phyloP scores from a whole-genome alignment of 2,113 vertebrate species.

The Scolopax mira region DNA sequence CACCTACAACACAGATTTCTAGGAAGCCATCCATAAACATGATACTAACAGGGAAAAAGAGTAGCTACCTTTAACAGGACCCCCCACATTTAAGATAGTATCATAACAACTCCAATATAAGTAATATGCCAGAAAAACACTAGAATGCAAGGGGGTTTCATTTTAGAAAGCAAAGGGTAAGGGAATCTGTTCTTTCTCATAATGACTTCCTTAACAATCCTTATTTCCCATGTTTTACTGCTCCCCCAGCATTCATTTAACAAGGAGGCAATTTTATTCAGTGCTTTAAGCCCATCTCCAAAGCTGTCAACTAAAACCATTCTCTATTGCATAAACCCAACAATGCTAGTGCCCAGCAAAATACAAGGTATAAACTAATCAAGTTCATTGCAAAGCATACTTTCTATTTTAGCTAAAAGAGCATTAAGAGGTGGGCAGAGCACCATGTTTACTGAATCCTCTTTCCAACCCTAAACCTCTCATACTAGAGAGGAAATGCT shows the following conservation, averaged over 20 bases:
- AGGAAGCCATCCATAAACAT: neutral
- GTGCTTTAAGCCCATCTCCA: slow-evolving; percentile 32
- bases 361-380: slow-evolving; percentile 6
- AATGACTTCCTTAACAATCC: slow-evolving; percentile 17
- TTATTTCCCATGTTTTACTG: slow-evolving; percentile 14
- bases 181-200: neutral
- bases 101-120: neutral
- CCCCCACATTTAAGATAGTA: neutral
- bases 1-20: neutral
- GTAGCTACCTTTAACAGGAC: neutral
- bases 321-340: neutral
- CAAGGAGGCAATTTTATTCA: slow-evolving; percentile 44
- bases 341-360: neutral
- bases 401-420: slow-evolving; percentile 18
- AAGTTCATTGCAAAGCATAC: slow-evolving; percentile 3
- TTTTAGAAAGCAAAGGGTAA: neutral
- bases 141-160: neutral
- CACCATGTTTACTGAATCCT: neutral
- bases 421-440: neutral
- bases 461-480: neutral
- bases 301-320: slow-evolving; percentile 34
- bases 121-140: neutral
- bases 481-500: neutral
- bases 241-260: slow-evolving; percentile 10
- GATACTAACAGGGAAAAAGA: neutral